Base-by-base conservation (phyloP, 2,888 invertebrate species). In the Callosobruchus maculatus region DNA sequence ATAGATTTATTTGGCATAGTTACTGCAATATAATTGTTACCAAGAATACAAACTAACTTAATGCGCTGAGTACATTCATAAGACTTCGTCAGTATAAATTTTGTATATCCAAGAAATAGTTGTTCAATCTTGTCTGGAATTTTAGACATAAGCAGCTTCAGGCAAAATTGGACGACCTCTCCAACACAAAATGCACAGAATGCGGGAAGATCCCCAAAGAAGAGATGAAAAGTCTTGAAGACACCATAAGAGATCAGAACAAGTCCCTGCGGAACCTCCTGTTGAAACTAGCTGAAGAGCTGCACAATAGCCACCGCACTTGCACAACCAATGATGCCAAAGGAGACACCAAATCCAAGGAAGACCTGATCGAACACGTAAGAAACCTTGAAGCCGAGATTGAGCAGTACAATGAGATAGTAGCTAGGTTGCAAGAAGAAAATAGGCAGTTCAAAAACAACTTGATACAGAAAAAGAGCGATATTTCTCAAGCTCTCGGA, bases 181-280 rank as follows among this genome's bases (percentile, higher is more conserved):
- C 13, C 49, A 49, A 49, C 13, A 49, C 18, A 49, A 49, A 49
- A 49, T 49, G 13, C 7, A 13, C 21, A 68, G 68, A 68, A 2
- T 21, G 68, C 20, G 20, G 9, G 22, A 21, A 22, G 21, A 9
- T 22, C 68, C 21, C 22, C 1, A 68, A 68, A 9, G 68, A 68
- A 68, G 68, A 68, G 9, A 68, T 68, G 21, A 68, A 68, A 68
- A 21, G 21, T 7, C 21, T 68, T 5, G 76, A 75, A 70, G 71
- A 72, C 5, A 74, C 73, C 0, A 74, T 78, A 71, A 75, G 76
- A 66, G 72, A 72, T 68, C 76, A 78, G 71, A 78, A 76, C 30
- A 70, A 72, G 2, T 72, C 75, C 4, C 69, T 77, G 20, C 74
- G 74, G 13, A 71, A 74, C 3, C 67, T 78, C 70, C 68, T 78